Evolutionary conservation across 2,797 vertebrate genomes (phyloP), one percentile per base, ranked within the genome.

Genomic region (Xiphorhynchus erythropygius): DNA sequence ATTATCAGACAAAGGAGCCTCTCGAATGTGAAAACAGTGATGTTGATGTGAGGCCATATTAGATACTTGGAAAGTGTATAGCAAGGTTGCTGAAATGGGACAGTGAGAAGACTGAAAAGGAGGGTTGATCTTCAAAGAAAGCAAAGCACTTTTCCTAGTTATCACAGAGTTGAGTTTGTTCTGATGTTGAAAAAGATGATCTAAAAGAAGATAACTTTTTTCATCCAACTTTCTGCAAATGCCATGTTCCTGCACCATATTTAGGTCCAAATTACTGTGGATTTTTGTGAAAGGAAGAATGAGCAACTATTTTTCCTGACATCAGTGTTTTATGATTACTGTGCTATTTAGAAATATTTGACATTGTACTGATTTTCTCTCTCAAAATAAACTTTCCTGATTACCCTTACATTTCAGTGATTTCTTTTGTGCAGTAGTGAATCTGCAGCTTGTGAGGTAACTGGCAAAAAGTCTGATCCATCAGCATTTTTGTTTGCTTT

Each of bases 371-470:
- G 75, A 94, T 95, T 92, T 93, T 97, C 62, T 91, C 69, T 91
- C 92, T 89, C 91, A 95, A 96, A 97, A 96, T 96, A 96, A 96
- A 96, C 69, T 96, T 95, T 95, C 93, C 89, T 97, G 95, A 96
- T 96, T 97, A 71, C 73, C 52, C 92, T 92, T 62, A 92, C 42
- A 95, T 96, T 84, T 92, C 93, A 89, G 81, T 95, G 92, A 96
- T 97, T 97, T 94, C 95, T 97, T 94, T 95, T 96, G 94, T 95
- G 95, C 42, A 62, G 53, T 15, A 71, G 76, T 63, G 75, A 94
- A 95, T 95, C 74, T 94, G 84, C 89, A 96, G 93, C 81, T 94
- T 97, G 88, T 79, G 94, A 96, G 94, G 92, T 97, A 95, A 96
- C 95, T 89, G 93, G 92, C 84, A 96, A 95, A 79, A 94, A 89